Conservation (phyloP, 2,797 vertebrate species). For the Poeciliopsis turneri region DNA sequence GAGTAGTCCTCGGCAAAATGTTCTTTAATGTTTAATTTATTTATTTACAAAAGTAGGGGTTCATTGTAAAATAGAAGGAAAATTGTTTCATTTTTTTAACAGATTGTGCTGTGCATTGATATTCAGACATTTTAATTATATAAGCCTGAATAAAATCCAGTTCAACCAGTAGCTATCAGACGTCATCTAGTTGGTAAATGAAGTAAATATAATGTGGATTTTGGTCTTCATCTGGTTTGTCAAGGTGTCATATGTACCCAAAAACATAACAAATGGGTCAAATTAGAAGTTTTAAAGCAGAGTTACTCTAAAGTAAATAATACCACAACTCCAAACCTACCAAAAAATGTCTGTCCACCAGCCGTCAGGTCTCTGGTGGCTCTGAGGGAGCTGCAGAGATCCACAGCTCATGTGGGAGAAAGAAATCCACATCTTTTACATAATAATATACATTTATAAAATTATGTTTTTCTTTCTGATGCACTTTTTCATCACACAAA, state of each 20-base stretch:
- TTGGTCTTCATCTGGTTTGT: not conserved
- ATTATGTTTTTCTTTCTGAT: not conserved
- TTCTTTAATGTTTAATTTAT: not conserved
- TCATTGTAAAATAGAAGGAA: not conserved
- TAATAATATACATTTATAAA: not conserved
- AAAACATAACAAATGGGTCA: not conserved
- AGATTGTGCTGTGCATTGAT: not conserved
- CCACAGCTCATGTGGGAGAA: not conserved
- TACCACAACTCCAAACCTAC: not conserved
- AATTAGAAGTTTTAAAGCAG: not conserved
- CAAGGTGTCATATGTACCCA: not conserved
- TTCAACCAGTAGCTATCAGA: not conserved
- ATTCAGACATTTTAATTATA: not conserved
- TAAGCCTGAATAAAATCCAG: not conserved
- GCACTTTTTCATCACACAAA: not conserved
- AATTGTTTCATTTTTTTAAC: not conserved
- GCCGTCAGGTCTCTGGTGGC: not conserved
- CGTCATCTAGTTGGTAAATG: not conserved
- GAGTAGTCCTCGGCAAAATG: not conserved
- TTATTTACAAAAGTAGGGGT: not conserved
- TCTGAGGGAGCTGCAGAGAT: not conserved
- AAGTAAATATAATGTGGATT: not conserved
- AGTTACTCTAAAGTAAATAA: not conserved
- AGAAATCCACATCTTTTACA: not conserved
- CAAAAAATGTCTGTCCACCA: not conserved